Conservation (phyloP, 64 coral and sea anemone species). For the Pocillopora verrucosa region DNA sequence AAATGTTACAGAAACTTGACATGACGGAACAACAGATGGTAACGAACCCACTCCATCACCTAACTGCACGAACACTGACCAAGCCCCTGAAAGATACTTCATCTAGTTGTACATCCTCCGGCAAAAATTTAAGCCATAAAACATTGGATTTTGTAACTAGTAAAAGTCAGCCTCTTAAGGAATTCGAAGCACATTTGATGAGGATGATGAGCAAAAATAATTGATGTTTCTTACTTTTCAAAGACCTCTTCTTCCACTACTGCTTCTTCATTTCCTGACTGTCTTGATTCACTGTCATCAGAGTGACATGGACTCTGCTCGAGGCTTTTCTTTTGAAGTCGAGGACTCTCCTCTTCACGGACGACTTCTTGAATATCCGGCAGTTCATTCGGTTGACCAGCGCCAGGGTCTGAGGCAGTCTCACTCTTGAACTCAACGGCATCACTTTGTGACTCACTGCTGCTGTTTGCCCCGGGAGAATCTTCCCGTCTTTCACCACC, state of each 20-base stretch:
- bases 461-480: neutral
- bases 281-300: constrained; percentile 48
- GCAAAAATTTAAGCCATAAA: too few species aligned
- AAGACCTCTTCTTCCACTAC: constrained; percentile 12
- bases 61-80: too few species aligned
- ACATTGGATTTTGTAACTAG: too few species aligned
- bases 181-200: neutral
- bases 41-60: too few species aligned
- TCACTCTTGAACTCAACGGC: neutral
- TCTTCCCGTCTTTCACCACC: neutral
- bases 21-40: neutral
- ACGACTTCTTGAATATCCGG: neutral
- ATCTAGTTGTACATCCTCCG: too few species aligned
- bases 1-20: neutral
- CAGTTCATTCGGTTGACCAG: neutral
- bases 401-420: neutral
- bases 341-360: constrained; percentile 5
- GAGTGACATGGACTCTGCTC: constrained; percentile 47
- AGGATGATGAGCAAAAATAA: neutral
- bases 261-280: constrained; percentile 18
- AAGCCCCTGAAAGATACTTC: too few species aligned
- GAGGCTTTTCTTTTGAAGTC: neutral
- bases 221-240: constrained; percentile 20
- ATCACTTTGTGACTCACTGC: neutral
- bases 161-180: too few species aligned